Evolutionary conservation across 1,140 invertebrate genomes (phyloP), one percentile per base, ranked within the genome.

Genomic region (Trinorchestia longiramus): DNA sequence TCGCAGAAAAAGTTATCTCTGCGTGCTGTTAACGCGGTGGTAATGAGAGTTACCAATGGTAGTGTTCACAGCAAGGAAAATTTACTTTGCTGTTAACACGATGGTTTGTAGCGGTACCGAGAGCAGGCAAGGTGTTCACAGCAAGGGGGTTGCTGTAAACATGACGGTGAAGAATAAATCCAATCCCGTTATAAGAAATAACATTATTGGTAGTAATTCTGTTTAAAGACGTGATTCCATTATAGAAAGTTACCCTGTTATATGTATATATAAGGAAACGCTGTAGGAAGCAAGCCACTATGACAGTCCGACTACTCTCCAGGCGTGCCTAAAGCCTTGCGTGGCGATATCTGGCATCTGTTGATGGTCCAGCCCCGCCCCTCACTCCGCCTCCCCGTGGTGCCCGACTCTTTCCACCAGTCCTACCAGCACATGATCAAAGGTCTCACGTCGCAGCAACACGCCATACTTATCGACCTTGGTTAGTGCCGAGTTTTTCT

Each of bases 281-380:
- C 36, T 77, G 36, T 77, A 77, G 8, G 36, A 77, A 77, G 15
- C 36, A 77, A 15, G 62, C 28, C 28, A 77, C 62, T 77, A 1
- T 77, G 3, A 15, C 28, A 77, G 11, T 36, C 62, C 3, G 28
- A 36, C 62, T 28, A 36, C 62, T 15, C 28, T 90, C 8, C 97
- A 99, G 99, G 99, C 96, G 98, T 99, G 41, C 99, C 99, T 0
- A 98, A 98, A 95, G 98, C 98, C 4, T 98, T 98, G 97, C 98
- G 99, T 88, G 99, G 99, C 44, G 98, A 99, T 96, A 98, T 99
- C 15, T 99, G 99, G 99, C 98, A 98, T 97, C 98, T 99, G 97
- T 97, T 99, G 45, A 98, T 99, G 0, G 98, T 99, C 97, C 98
- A 99, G 97, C 98, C 98, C 97, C 98, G 98, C 96, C 97, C 98